Evolutionary conservation across 2,113 vertebrate species (phyloP), one percentile per base, ranked within the genome.

Genomic region (Anser brachyrhynchus): DNA sequence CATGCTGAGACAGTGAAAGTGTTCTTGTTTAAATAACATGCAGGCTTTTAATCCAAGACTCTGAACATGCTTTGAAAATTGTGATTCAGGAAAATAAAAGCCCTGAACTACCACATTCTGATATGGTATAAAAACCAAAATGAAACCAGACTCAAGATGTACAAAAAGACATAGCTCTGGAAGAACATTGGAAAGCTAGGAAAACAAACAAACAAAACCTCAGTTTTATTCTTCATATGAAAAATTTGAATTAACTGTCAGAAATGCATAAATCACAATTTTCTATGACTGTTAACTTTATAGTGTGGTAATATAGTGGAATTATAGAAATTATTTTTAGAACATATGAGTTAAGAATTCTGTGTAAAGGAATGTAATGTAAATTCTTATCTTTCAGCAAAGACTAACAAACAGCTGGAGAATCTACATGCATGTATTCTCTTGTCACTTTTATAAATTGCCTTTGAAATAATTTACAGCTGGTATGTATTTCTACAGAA

Each of bases 381-480:
- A 73, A 25, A 6, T 62, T 54, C 15, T 14, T 83, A 18, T 75
- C 84, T 89, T 82, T 62, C 66, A 74, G 10, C 4, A 73, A 91
- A 81, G 17, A 66, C 18, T 82, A 77, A 58, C 10, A 55, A 87
- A 70, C 71, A 95, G 44, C 54, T 95, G 84, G 37, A 74, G 14
- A 73, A 95, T 74, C 51, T 94, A 69, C 54, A 35, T 64, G 46
- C 46, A 9, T 85, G 13, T 83, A 62, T 35, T 54, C 22, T 82
- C 58, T 51, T 95, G 78, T 62, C 74, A 95, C 19, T 82, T 91
- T 91, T 87, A 80, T 58, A 90, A 90, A 87, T 79, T 73, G 12
- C 6, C 33, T 92, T 77, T 66, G 9, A 93, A 93, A 73, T 74
- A 85, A 79, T 80, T 90, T 85, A 73, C 39, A 80, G 18, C 55